Percentiles rank a stretch among this genome's conserved stretches.
Evolutionary conservation across 2,797 vertebrate species (phyloP).

Genomic region (Pantherophis vulpinus): DNA sequence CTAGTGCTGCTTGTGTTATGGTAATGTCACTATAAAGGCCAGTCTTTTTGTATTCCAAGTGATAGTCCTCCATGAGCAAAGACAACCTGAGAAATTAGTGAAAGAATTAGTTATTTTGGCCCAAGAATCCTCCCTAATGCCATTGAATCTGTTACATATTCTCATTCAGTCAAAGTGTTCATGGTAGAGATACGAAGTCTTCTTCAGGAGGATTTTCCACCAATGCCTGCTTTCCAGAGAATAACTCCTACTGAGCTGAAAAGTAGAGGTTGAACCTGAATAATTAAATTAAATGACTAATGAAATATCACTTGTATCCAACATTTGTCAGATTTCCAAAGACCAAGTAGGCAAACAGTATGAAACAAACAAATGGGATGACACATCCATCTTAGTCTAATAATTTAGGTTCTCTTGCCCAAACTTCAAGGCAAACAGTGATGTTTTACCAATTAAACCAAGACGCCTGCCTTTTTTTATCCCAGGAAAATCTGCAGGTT

Average conservation of each 20-base stretch:
- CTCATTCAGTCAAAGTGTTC: not conserved
- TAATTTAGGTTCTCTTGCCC: not conserved
- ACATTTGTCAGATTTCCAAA: not conserved
- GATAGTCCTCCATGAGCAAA: not conserved
- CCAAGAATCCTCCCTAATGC: not conserved
- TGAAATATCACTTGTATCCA: not conserved
- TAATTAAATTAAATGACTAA: not conserved
- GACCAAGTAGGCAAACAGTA: not conserved
- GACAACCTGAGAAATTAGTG: not conserved
- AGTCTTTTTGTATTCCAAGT: not conserved
- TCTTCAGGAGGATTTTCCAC: not conserved
- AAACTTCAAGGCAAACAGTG: not conserved
- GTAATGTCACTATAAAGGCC: not conserved
- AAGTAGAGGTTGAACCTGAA: not conserved
- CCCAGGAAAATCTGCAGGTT: not conserved
- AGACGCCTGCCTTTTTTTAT: not conserved
- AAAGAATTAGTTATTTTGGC: not conserved
- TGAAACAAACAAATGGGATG: not conserved
- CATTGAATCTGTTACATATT: not conserved
- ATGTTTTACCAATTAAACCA: not conserved
- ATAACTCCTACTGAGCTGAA: not conserved
- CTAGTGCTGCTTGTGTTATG: not conserved
- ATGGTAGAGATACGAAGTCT: not conserved
- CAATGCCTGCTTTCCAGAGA: not conserved
- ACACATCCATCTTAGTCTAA: not conserved